Conservation (phyloP, 2,113 vertebrate genomes). For the Trichechus manatus region DNA sequence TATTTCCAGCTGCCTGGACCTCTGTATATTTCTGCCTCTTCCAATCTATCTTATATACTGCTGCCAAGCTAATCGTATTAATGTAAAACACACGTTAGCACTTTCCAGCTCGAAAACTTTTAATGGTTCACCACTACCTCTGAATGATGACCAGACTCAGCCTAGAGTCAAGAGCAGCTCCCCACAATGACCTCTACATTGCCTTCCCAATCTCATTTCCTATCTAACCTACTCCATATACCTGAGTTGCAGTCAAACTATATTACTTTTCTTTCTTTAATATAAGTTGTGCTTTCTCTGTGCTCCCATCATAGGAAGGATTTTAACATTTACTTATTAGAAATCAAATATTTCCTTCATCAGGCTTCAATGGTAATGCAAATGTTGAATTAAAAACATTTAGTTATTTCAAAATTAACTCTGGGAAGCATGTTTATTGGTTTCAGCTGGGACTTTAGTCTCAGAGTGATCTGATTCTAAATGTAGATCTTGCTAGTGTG, state of each 20-base stretch:
- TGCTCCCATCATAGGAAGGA: not conserved
- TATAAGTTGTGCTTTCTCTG: no score
- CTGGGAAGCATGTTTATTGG: not conserved
- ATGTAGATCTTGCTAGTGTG: not conserved
- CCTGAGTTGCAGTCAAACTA: not conserved
- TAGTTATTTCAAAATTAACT: conserved; percentile 30
- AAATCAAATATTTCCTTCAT: not conserved
- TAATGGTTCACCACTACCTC: not conserved
- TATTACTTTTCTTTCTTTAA: no score
- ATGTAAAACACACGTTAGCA: not conserved
- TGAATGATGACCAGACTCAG: no score
- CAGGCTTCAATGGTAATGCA: not conserved
- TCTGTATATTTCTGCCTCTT: not conserved
- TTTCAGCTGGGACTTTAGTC: not conserved
- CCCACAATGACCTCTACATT: not conserved
- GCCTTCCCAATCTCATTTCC: not conserved
- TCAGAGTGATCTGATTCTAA: not conserved
- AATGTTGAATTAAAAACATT: not conserved
- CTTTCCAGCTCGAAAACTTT: not conserved
- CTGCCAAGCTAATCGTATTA: not conserved
- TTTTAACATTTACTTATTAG: conserved; percentile 39
- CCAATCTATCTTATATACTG: not conserved
- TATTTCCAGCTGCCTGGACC: not conserved
- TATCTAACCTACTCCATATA: not conserved
- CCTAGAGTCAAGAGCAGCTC: no score